Percentiles rank a stretch among this genome's conserved stretches.
Evolutionary conservation across 2,113 vertebrate species (phyloP).

Genomic region (Zosterops japonicus): DNA sequence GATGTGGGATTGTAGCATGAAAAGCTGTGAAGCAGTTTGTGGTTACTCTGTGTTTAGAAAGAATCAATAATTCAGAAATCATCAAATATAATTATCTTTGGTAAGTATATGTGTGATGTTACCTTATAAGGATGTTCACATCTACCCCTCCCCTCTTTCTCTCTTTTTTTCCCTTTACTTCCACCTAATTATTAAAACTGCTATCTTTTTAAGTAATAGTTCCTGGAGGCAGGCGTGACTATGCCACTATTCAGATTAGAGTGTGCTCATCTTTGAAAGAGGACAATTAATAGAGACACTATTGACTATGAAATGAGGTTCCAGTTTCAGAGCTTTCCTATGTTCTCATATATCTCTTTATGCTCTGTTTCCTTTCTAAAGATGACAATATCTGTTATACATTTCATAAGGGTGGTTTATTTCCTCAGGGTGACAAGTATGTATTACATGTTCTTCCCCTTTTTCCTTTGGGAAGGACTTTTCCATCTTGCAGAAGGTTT

Average conservation of each 20-base stretch:
- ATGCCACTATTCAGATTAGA: not conserved
- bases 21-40: not conserved
- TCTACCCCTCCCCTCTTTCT: not conserved
- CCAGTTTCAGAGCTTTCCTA: not conserved
- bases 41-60: not conserved
- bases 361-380: not conserved
- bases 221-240: not conserved
- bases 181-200: not conserved
- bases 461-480: not conserved
- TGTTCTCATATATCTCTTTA: not conserved
- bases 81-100: not conserved
- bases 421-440: not conserved
- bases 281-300: not conserved
- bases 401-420: not conserved
- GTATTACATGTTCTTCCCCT: not conserved
- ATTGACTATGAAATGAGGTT: not conserved
- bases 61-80: not conserved
- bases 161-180: not conserved
- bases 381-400: not conserved
- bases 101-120: not conserved
- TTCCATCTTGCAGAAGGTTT: not conserved
- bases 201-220: not conserved
- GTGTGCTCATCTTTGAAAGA: not conserved
- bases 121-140: not conserved
- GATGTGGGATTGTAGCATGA: not conserved